phyloP scores from a whole-genome alignment of 2,797 vertebrate genomes.

The Pangasius macronema region DNA sequence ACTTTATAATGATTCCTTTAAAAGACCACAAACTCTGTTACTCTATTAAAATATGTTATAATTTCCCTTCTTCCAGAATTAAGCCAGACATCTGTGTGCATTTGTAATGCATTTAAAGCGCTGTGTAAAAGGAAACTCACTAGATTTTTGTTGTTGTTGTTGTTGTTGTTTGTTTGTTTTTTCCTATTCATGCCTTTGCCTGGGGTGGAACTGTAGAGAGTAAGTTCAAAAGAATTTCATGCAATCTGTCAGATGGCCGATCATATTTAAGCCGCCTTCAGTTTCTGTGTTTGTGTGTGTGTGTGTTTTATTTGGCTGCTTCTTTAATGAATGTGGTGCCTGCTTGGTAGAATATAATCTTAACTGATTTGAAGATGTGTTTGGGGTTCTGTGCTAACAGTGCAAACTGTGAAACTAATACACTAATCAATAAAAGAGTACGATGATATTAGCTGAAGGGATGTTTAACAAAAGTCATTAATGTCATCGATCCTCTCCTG shows the following conservation, averaged over 20 bases:
- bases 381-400: conserved; percentile 51
- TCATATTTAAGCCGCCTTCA: conserved; percentile 32
- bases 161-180: conserved; percentile 78
- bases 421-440: conserved; percentile 48
- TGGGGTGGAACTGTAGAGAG: conserved; percentile 95
- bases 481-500: background rate
- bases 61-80: background rate
- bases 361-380: conserved; percentile 69
- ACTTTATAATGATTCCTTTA: background rate
- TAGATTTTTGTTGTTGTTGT: conserved; percentile 65
- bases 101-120: background rate
- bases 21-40: background rate
- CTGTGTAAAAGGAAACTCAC: conserved; percentile 78
- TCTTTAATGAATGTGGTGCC: conserved; percentile 29
- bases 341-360: conserved; percentile 40
- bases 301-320: background rate
- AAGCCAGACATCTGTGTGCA: background rate
- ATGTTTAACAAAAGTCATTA: conserved; percentile 31
- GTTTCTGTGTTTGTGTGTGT: conserved; percentile 10
- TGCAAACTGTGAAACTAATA: conserved; percentile 47
- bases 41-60: no score
- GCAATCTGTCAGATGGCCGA: conserved; percentile 33
- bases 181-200: conserved; percentile 87
- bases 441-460: background rate
- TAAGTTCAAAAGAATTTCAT: conserved; percentile 89